phyloP scores from a whole-genome alignment of 2,113 vertebrate genomes.

The Calidris pygmaea region DNA sequence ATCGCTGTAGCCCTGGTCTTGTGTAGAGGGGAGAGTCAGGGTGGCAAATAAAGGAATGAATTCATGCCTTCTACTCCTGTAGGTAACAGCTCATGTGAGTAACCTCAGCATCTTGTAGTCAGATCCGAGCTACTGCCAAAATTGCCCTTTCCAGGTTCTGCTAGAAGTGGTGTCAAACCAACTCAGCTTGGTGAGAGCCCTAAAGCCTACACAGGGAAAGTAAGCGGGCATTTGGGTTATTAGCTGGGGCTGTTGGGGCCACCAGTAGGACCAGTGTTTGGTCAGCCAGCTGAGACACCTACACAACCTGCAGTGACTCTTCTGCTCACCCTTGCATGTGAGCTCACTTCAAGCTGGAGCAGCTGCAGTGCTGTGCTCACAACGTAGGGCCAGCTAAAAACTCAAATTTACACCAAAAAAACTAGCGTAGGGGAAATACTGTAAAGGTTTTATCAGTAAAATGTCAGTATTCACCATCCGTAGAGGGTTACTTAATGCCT shows the following conservation, averaged over 20 bases:
- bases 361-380: neutral
- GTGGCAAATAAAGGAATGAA: neutral
- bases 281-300: neutral
- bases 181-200: neutral
- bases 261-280: rapidly evolving
- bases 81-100: rapidly evolving
- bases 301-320: neutral
- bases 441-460: neutral
- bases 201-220: neutral
- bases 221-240: neutral
- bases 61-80: neutral
- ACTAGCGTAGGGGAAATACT: neutral
- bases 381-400: neutral
- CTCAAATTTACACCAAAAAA: neutral
- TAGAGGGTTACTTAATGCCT: neutral
- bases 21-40: neutral
- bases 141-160: neutral
- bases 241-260: neutral
- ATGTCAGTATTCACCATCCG: neutral
- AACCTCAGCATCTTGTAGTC: rapidly evolving
- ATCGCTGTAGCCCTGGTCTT: neutral
- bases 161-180: neutral
- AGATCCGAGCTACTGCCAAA: neutral
- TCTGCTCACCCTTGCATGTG: neutral
- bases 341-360: neutral